Conservation (phyloP, 2,797 vertebrate genomes). For the Schizopygopsis malacanthus region DNA sequence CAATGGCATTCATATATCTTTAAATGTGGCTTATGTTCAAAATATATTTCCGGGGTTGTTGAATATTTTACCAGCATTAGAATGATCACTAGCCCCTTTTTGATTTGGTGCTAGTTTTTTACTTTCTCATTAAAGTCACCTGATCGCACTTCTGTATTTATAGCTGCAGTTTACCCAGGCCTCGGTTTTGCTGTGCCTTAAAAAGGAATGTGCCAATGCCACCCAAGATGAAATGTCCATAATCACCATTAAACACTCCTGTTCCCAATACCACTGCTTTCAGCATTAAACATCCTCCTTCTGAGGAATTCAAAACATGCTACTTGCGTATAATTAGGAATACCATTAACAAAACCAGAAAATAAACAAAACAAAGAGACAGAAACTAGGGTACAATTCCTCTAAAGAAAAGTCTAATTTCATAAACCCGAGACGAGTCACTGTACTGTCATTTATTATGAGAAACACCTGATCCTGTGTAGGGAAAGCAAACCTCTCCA, state of each 20-base stretch:
- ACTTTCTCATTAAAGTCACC: constrained; percentile 41
- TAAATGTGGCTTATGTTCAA: background rate
- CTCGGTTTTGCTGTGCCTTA: constrained; percentile 13
- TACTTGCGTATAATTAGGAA: constrained; percentile 33
- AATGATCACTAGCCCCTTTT: constrained; percentile 35
- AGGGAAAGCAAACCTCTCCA: constrained; percentile 17
- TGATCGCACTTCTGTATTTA: constrained; percentile 45
- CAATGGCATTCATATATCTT: background rate
- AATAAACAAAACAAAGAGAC: constrained; percentile 39
- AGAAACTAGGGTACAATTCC: constrained; percentile 36
- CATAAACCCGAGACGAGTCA: constrained; percentile 44
- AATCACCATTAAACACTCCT: constrained; percentile 40
- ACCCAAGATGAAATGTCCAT: constrained; percentile 46
- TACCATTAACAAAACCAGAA: constrained; percentile 22
- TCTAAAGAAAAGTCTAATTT: constrained; percentile 46
- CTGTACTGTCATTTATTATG: constrained; percentile 46
- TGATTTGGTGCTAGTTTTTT: constrained; percentile 38
- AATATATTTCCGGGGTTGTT: background rate
- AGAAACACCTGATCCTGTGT: constrained; percentile 55
- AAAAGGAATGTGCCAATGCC: constrained; percentile 41
- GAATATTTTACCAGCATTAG: background rate
- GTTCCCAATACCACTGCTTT: constrained; percentile 30
- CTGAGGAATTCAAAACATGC: constrained; percentile 25
- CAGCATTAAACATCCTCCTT: constrained; percentile 17
- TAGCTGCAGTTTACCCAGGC: constrained; percentile 3